A percentile compares a stretch with the other conserved stretches of the same genome.
phyloP scores from a whole-genome alignment of 2,888 invertebrate genomes.

The Aromia moschata region DNA sequence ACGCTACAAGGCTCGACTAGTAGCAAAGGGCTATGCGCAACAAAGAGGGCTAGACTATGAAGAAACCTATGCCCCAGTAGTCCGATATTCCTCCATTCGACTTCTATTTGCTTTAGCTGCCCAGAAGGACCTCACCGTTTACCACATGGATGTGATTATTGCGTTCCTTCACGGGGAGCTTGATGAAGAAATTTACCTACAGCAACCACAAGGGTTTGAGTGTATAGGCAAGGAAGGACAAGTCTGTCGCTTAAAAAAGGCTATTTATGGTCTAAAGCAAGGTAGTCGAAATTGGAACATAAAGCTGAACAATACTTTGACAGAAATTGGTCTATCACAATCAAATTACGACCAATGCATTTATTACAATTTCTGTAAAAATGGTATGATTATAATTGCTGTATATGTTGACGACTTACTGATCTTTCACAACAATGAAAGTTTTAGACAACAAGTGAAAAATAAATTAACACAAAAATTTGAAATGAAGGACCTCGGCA shows the following conservation, averaged over 20 bases:
- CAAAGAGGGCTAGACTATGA: conserved; percentile 17
- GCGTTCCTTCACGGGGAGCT: conserved; percentile 7
- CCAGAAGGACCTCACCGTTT: background rate
- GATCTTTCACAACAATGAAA: background rate
- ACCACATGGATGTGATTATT: conserved; percentile 22
- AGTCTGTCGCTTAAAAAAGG: background rate
- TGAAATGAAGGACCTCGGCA: conserved; percentile 2
- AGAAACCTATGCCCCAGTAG: conserved; percentile 28
- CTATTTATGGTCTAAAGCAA: background rate
- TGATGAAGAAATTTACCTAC: conserved; percentile 5
- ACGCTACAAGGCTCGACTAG: conserved; percentile 27
- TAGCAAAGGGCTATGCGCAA: conserved; percentile 22
- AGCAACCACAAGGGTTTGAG: conserved; percentile 9
- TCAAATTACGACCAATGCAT: background rate
- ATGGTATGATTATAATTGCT: background rate
- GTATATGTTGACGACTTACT: conserved; percentile 3
- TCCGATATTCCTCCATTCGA: conserved; percentile 18
- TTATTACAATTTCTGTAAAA: conserved; percentile 1
- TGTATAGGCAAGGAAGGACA: background rate
- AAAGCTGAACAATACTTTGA: background rate
- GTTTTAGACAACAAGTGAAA: background rate
- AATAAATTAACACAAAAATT: conserved; percentile 1
- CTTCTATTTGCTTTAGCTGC: conserved; percentile 18
- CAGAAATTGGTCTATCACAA: background rate
- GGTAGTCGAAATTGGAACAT: background rate